Conservation (phyloP, 2,113 vertebrate genomes). For the Perca flavescens region DNA sequence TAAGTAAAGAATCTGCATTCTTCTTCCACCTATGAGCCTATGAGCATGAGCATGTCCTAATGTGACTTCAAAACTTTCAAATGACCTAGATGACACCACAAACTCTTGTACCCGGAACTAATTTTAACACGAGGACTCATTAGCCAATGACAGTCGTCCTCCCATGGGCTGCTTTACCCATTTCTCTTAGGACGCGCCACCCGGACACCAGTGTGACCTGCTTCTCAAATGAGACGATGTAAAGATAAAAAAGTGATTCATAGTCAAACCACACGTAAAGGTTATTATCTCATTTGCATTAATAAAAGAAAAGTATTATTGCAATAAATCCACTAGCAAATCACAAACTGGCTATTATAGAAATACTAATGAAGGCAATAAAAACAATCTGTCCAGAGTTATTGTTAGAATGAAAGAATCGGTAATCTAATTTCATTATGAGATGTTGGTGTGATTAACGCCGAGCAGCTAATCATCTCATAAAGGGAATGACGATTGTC, state of each 20-base stretch:
- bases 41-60: not conserved
- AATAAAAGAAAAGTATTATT: constrained; percentile 63
- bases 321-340: constrained; percentile 62
- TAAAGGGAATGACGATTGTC: constrained; percentile 53
- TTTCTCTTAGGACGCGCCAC: constrained; percentile 29
- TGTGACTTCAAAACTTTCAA: not conserved
- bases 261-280: constrained; percentile 22
- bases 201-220: constrained; percentile 10
- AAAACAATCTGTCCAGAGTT: constrained; percentile 60
- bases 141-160: constrained; percentile 58
- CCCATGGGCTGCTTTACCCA: constrained; percentile 50
- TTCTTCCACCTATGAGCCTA: constrained; percentile 10
- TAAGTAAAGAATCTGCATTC: not conserved
- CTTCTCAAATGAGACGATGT: constrained; percentile 9
- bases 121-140: constrained; percentile 68
- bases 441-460: constrained; percentile 65
- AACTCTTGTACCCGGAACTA: constrained; percentile 57
- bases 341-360: constrained; percentile 60
- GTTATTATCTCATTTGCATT: constrained; percentile 68
- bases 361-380: constrained; percentile 72
- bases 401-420: constrained; percentile 49
- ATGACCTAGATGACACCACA: constrained; percentile 52
- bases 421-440: constrained; percentile 68
- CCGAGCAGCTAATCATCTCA: constrained; percentile 51
- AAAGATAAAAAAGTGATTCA: constrained; percentile 36